Evolutionary conservation across 2,888 invertebrate species (phyloP).

Genomic region (Cheilosia vulpina): DNA sequence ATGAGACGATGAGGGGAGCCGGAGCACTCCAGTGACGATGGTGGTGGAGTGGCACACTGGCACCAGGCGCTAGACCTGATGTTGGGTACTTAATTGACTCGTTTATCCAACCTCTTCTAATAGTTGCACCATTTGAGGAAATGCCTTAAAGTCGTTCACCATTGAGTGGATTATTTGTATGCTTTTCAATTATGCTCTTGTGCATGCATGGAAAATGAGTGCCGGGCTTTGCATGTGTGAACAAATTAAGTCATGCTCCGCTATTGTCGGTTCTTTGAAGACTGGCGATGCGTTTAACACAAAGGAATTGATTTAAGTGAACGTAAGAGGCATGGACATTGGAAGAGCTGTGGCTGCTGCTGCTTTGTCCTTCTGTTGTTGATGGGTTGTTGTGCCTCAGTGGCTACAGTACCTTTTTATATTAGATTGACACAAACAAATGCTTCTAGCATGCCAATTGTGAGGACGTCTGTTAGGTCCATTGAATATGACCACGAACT

Average conservation of each 20-base stretch:
- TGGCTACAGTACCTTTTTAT: too few relatives aligned
- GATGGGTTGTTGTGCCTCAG: too few relatives aligned
- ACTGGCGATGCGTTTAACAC: constrained; percentile 19
- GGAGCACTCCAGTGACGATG: constrained; percentile 1
- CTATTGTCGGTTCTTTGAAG: constrained; percentile 27
- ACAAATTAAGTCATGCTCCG: constrained; percentile 15
- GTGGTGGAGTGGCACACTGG: constrained; percentile 1
- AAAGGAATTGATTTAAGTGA: not conserved
- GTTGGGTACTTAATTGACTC: constrained; percentile 58
- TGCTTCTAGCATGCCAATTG: too few relatives aligned
- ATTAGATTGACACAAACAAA: too few relatives aligned
- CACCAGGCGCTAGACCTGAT: constrained; percentile 9
- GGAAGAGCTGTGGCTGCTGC: not conserved
- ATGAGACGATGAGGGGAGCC: not conserved
- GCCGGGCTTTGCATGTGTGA: constrained; percentile 12
- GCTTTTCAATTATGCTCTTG: constrained; percentile 31
- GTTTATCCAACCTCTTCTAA: constrained; percentile 63
- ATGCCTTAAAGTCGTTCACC: constrained; percentile 46
- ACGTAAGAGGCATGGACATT: not conserved
- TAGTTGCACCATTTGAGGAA: constrained; percentile 58
- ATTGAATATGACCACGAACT: too few relatives aligned
- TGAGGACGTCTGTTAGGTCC: too few relatives aligned
- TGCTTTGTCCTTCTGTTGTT: too few relatives aligned
- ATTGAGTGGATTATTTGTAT: constrained; percentile 60
- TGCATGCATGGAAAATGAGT: not conserved